These are phyloP conservation scores for Lasaia peninsularis DNA, from an alignment of 1,140 invertebrate species.

Conservation along the genomic window DNA sequence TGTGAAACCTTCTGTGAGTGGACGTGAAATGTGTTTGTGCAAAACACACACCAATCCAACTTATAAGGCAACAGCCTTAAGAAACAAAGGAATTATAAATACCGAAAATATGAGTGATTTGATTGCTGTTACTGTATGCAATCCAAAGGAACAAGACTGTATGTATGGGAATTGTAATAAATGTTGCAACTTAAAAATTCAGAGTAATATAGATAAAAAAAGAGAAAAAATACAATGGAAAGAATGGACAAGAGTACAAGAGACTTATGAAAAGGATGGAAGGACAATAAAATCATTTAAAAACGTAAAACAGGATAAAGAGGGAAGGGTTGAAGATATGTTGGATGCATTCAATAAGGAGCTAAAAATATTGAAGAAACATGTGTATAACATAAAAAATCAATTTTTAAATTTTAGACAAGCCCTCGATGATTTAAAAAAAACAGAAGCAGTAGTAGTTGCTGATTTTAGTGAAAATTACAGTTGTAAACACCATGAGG, in stretches of 20 bases:
- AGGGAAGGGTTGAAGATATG: conserved; percentile 9
- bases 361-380: conserved; percentile 11
- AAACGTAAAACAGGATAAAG: conserved; percentile 5
- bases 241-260: conserved; percentile 16
- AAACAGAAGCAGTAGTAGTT: conserved; percentile 14
- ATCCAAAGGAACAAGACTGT: conserved; percentile 6
- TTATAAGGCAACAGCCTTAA: conserved; percentile 18
- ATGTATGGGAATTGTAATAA: conserved; percentile 17
- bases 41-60: conserved; percentile 22
- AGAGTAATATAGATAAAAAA: not conserved
- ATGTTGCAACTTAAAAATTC: conserved; percentile 13
- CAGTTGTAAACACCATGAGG: conserved; percentile 3
- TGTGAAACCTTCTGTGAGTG: conserved; percentile 18
- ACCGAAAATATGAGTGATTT: not conserved
- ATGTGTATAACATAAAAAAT: conserved; percentile 16
- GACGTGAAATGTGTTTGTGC: conserved; percentile 29
- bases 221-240: conserved; percentile 11
- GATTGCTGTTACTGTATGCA: conserved; percentile 9
- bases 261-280: conserved; percentile 13
- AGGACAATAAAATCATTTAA: conserved; percentile 8
- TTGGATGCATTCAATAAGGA: conserved; percentile 13
- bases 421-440: conserved; percentile 1
- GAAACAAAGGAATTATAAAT: conserved; percentile 13
- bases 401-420: conserved; percentile 10
- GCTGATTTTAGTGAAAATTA: conserved; percentile 14